Evolutionary conservation across 2,797 vertebrate genomes (phyloP).

Genomic region (Manis crassicaudata): DNA sequence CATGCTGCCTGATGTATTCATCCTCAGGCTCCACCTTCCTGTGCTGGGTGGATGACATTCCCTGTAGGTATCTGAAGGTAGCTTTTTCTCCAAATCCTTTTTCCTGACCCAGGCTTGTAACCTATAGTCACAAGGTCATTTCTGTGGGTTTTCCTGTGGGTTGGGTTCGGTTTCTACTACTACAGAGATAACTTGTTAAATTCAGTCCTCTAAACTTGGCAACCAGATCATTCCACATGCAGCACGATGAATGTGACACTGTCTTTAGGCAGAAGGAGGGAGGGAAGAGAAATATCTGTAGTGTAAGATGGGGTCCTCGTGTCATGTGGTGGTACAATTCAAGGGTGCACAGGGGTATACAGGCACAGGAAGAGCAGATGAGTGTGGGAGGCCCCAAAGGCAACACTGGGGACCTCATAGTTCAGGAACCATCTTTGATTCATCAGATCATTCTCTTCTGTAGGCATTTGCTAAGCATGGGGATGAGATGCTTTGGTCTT

Average conservation of each 20-base stretch:
- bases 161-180: not conserved
- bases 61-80: not conserved
- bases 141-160: not conserved
- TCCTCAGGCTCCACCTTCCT: too few relatives aligned
- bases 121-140: not conserved
- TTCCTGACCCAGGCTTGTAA: not conserved
- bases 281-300: not conserved
- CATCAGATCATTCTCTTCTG: not conserved
- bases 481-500: not conserved
- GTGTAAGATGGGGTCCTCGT: not conserved
- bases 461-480: too few relatives aligned
- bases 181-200: not conserved
- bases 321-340: not conserved
- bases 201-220: not conserved
- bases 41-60: not conserved
- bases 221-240: not conserved
- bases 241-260: accelerated
- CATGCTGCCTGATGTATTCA: too few relatives aligned
- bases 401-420: not conserved
- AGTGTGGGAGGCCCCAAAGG: not conserved
- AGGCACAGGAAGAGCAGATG: not conserved
- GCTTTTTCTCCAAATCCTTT: not conserved
- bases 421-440: not conserved
- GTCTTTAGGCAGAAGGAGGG: not conserved
- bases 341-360: not conserved